A percentile compares a stretch with the other conserved stretches of the same genome.
These are phyloP conservation scores for Eupithecia subumbrata DNA, from an alignment of 2,888 invertebrate species.

Conservation along the genomic window DNA sequence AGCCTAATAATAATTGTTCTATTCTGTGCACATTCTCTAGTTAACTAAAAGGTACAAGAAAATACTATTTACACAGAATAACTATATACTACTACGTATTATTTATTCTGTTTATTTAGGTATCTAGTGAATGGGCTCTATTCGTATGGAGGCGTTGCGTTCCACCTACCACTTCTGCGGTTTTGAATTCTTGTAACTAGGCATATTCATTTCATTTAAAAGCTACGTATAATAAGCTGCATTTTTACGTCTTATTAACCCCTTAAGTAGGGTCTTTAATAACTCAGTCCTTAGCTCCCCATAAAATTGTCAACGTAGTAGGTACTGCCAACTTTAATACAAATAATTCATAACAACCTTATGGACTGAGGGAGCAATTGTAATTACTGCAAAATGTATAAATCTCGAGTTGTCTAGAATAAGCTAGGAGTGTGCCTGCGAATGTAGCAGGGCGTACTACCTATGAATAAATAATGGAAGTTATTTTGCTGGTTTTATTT, in stretches of 20 bases:
- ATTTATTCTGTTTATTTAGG: background rate
- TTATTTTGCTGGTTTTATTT: constrained; percentile 14
- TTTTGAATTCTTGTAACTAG: background rate
- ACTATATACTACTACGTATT: too few relatives aligned
- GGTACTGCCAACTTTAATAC: background rate
- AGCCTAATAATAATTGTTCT: background rate
- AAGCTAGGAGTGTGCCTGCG: constrained; percentile 28
- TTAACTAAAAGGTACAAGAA: background rate
- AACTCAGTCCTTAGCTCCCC: constrained; percentile 7
- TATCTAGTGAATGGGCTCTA: background rate
- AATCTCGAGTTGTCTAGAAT: constrained; percentile 24
- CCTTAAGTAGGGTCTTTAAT: background rate
- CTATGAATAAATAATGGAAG: constrained; percentile 34
- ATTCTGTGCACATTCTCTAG: background rate
- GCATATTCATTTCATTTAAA: background rate
- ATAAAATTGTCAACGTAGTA: background rate
- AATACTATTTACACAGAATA: background rate
- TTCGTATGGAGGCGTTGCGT: background rate
- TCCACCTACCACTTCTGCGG: background rate
- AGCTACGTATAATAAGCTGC: background rate
- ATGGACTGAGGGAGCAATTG: constrained; percentile 11
- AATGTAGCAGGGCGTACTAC: constrained; percentile 28
- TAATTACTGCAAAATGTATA: constrained; percentile 10
- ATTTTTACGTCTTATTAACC: background rate
- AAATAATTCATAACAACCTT: constrained; percentile 1